A percentile compares a stretch with the other conserved stretches of the same genome.
These are phyloP conservation scores for Drosophila parvula DNA, from an alignment of 1,140 invertebrate species.

Conservation along the genomic window DNA sequence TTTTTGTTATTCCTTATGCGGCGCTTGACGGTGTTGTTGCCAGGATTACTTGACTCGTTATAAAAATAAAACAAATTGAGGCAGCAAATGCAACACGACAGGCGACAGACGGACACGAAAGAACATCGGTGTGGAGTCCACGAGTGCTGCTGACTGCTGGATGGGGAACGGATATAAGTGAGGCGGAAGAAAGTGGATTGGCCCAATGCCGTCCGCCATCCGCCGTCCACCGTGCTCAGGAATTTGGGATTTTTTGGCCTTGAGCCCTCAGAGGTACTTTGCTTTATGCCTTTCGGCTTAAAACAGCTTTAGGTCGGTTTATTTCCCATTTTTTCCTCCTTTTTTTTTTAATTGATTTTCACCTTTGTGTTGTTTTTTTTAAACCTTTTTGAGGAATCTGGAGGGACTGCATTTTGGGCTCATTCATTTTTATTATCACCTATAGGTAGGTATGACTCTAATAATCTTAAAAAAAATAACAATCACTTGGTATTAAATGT, in stretches of 20 bases:
- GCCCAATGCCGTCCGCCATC: not conserved
- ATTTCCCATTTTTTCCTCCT: not conserved
- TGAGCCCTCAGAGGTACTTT: not conserved
- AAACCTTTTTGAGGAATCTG: not conserved
- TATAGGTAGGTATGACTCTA: too few relatives aligned
- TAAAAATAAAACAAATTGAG: slow-evolving; percentile 42
- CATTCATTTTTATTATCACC: not conserved
- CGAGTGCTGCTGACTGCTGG: not conserved
- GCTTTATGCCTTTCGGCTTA: not conserved
- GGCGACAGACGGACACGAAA: slow-evolving; percentile 5
- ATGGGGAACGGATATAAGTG: too few relatives aligned
- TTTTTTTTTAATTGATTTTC: not conserved
- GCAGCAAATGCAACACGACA: slow-evolving; percentile 27
- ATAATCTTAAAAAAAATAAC: too few relatives aligned
- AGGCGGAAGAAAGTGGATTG: not conserved
- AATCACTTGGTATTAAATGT: too few relatives aligned
- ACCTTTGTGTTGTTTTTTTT: too few relatives aligned
- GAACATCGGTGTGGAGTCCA: too few relatives aligned
- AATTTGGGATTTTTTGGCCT: not conserved
- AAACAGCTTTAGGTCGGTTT: not conserved
- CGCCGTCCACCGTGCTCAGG: not conserved
- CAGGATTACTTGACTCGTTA: slow-evolving; percentile 33
- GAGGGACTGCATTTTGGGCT: not conserved
- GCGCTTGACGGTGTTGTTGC: slow-evolving; percentile 1
- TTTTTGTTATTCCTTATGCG: not conserved